phyloP scores from a whole-genome alignment of 1,140 invertebrate genomes.

The Tetragnatha versicolor region DNA sequence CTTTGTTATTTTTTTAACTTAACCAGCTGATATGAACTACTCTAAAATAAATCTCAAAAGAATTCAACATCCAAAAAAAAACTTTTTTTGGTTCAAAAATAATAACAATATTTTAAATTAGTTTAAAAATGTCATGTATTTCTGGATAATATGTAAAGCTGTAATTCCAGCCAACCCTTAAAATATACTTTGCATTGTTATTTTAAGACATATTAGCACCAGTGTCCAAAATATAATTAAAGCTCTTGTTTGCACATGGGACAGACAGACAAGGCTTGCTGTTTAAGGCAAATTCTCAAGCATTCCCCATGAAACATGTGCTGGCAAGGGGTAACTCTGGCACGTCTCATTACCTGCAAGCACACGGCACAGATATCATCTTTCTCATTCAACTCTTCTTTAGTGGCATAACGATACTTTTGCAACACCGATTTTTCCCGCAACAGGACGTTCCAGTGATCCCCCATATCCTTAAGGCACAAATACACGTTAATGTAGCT shows the following conservation, averaged over 20 bases:
- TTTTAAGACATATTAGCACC: too few relatives aligned
- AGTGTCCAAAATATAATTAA: conserved; percentile 6
- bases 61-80: too few relatives aligned
- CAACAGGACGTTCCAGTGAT: conserved; percentile 67
- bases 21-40: too few relatives aligned
- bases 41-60: too few relatives aligned
- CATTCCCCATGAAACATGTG: conserved; percentile 81
- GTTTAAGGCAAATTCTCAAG: conserved; percentile 73
- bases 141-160: too few relatives aligned
- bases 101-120: too few relatives aligned
- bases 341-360: conserved; percentile 72
- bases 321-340: conserved; percentile 76
- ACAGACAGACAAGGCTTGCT: conserved; percentile 69
- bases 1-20: too few relatives aligned
- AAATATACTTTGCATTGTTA: too few relatives aligned
- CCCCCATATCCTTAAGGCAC: conserved; percentile 70
- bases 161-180: too few relatives aligned
- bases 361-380: conserved; percentile 81
- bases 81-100: too few relatives aligned
- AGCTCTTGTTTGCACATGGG: conserved; percentile 75
- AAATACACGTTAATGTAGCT: conserved; percentile 75
- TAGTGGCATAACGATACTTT: conserved; percentile 72
- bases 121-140: too few relatives aligned
- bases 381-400: conserved; percentile 71
- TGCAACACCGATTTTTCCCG: conserved; percentile 71